Percentiles rank a stretch among this genome's conserved stretches.
These are phyloP conservation scores for Bombus soroeensis DNA, from an alignment of 1,140 invertebrate species.

Conservation along the genomic window DNA sequence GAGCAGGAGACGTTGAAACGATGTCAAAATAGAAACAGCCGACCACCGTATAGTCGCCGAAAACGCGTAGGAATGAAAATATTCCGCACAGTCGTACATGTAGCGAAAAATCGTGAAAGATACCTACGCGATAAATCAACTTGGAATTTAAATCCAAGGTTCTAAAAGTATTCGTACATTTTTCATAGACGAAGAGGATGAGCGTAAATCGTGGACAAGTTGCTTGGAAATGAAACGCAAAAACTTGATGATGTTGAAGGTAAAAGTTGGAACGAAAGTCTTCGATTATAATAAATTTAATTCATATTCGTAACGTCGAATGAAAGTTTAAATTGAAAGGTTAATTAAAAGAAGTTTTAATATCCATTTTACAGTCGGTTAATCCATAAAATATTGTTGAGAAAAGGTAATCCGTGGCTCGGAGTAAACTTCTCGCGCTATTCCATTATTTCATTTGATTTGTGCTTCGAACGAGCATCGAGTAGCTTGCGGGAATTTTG, in stretches of 20 bases:
- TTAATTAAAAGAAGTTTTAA: not conserved
- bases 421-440: not conserved
- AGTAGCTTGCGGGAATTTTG: not conserved
- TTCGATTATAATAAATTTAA: not conserved
- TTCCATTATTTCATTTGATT: constrained; percentile 39
- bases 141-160: not conserved
- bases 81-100: not conserved
- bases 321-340: not conserved
- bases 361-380: not conserved
- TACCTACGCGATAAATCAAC: not conserved
- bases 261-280: not conserved
- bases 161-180: not conserved
- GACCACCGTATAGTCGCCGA: not conserved
- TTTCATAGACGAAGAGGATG: too few species aligned
- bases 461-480: constrained; percentile 4
- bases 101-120: not conserved
- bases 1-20: not conserved
- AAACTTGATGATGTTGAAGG: too few species aligned
- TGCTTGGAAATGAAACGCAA: not conserved
- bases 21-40: not conserved
- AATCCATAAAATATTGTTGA: not conserved
- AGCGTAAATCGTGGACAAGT: not conserved
- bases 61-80: not conserved
- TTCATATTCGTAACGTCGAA: not conserved
- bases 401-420: not conserved